A percentile compares a stretch with the other conserved stretches of the same genome.
phyloP scores from a whole-genome alignment of 2,113 vertebrate species.

The Leptobrachium leishanense region DNA sequence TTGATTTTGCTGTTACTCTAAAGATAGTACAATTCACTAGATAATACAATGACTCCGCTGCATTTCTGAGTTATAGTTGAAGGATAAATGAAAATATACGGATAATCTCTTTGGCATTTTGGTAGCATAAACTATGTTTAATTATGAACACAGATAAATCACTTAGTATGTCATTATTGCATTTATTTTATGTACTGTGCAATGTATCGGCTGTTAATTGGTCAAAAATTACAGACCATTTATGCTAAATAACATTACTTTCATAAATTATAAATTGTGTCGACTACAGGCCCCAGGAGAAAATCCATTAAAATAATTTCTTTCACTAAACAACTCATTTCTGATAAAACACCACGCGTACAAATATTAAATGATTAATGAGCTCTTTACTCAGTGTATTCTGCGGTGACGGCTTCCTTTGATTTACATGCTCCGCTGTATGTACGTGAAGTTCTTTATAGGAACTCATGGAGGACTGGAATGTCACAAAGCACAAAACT shows the following conservation, averaged over 20 bases:
- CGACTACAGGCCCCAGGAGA: background rate
- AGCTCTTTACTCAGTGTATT: conserved; percentile 12
- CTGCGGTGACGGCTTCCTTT: conserved; percentile 3
- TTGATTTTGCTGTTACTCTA: too few species aligned
- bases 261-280: conserved; percentile 35
- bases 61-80: too few species aligned
- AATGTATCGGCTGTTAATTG: background rate
- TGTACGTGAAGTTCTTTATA: conserved; percentile 22
- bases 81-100: too few species aligned
- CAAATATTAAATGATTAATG: conserved; percentile 47
- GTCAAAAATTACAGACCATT: background rate
- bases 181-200: background rate
- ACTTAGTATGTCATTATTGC: background rate
- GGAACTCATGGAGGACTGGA: conserved; percentile 2
- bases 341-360: conserved; percentile 32
- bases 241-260: conserved; percentile 25
- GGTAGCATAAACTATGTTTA: too few species aligned
- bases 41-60: too few species aligned
- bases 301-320: conserved; percentile 40
- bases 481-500: background rate
- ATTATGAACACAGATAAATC: too few species aligned
- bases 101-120: too few species aligned
- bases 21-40: too few species aligned
- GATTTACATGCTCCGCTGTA: conserved; percentile 9
- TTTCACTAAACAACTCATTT: conserved; percentile 34